A percentile compares a stretch with the other conserved stretches of the same genome.
Evolutionary conservation across 2,888 invertebrate species (phyloP).

Genomic region (Perithous albicinctus): DNA sequence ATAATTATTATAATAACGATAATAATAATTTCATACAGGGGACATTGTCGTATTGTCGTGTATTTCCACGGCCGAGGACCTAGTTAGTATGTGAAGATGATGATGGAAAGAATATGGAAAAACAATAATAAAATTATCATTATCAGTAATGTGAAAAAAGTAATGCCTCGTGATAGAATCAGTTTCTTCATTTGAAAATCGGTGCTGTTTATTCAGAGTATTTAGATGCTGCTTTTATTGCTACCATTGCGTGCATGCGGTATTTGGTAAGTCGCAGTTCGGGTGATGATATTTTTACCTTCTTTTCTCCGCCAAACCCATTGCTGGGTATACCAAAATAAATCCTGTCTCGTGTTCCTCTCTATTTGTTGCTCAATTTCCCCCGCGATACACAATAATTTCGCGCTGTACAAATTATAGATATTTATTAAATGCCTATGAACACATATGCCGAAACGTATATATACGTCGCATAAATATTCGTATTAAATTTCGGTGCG

Average conservation of each 20-base stretch:
- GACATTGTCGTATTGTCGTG: conserved; percentile 36
- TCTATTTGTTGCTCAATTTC: not conserved
- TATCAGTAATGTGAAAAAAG: conserved; percentile 2
- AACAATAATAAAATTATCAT: conserved; percentile 40
- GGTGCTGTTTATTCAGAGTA: conserved; percentile 56
- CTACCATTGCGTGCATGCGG: conserved; percentile 4
- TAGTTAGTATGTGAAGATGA: not conserved
- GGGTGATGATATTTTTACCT: not conserved
- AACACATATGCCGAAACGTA: conserved; percentile 21
- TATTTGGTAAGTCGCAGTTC: conserved; percentile 22
- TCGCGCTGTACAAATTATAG: conserved; percentile 8
- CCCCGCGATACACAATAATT: not conserved
- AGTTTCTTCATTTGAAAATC: conserved; percentile 32
- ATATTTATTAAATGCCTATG: conserved; percentile 10
- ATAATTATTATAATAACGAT: conserved; percentile 7
- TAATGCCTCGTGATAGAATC: conserved; percentile 5
- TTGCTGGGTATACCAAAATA: not conserved
- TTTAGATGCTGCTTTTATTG: conserved; percentile 33
- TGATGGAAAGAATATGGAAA: not conserved
- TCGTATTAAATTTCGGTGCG: conserved; percentile 19
- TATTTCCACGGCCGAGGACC: not conserved
- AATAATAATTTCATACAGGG: conserved; percentile 53
- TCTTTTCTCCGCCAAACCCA: not conserved
- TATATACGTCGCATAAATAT: conserved; percentile 8
- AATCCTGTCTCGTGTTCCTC: not conserved